Evolutionary conservation across 2,888 invertebrate species (phyloP), one percentile per base, ranked within the genome.

Genomic region (Camptogramma bilineatum): DNA sequence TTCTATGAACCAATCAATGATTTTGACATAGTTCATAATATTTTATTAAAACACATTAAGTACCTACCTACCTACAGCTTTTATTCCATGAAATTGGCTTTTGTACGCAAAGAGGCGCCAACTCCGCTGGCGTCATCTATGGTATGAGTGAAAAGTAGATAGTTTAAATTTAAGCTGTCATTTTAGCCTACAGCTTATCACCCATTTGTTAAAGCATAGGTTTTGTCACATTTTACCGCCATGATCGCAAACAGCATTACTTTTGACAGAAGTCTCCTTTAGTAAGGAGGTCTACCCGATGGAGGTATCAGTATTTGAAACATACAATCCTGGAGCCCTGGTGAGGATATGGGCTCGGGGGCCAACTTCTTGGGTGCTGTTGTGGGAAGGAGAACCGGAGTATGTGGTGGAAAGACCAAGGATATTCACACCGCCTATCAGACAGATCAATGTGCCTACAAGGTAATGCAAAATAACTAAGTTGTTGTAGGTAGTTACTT

Each of bases 301-400:
- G 52, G 94, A 95, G 75, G 94, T 98, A 60, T 95, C 95, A 0
- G 94, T 98, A 66, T 98, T 96, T 83, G 97, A 98, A 89, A 97
- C 97, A 0, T 97, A 96, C 77, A 97, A 97, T 85, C 97, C 97
- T 0, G 97, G 97, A 21, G 96, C 97, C 2, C 94, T 97, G 39
- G 95, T 97, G 17, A 94, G 96, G 68, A 96, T 97, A 65, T 97
- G 97, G 96, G 97, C 96, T 0, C 83, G 88, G 57, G 87, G 88
- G 0, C 85, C 90, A 0, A 76, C 77, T 0, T 85, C 88, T 17
- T 98, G 98, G 98, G 85, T 94, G 51, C 91, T 96, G 53, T 86
- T 98, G 34, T 98, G 97, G 97, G 96, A 96, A 82, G 96, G 96
- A 5, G 90, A 92, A 54, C 96, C 96, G 0, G 94, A 95, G 76